Evolutionary conservation across 2,113 vertebrate species (phyloP).

Genomic region (Colius striatus): DNA sequence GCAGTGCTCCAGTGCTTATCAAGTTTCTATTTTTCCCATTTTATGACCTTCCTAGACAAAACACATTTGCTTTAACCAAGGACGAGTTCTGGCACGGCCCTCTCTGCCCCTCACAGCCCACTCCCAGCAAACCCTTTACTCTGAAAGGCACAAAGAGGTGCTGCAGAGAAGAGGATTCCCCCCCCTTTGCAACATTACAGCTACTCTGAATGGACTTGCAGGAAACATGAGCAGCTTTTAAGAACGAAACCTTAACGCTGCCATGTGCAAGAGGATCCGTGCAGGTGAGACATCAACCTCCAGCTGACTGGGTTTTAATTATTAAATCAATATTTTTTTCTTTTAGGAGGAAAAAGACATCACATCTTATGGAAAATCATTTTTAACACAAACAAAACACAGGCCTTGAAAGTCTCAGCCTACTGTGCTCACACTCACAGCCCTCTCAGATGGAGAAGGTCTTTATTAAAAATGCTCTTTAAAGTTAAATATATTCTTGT

Average conservation of each 20-base stretch:
- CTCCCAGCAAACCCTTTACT: rapidly evolving
- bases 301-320: background rate
- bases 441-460: background rate
- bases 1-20: rapidly evolving
- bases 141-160: rapidly evolving
- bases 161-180: background rate
- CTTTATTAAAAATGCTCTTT: conserved; percentile 53
- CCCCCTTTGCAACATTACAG: rapidly evolving
- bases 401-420: background rate
- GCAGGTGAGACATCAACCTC: background rate
- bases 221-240: background rate
- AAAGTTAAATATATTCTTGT: background rate
- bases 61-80: rapidly evolving
- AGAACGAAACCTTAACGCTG: background rate
- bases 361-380: background rate
- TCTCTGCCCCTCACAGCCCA: rapidly evolving
- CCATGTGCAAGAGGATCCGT: background rate
- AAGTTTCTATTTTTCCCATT: background rate
- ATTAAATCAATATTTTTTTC: conserved; percentile 31
- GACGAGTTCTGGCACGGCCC: background rate
- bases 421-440: background rate
- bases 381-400: conserved; percentile 30
- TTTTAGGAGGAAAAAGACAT: background rate
- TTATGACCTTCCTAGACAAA: background rate
- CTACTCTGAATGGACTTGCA: rapidly evolving